Percentiles rank a stretch among this genome's conserved stretches.
Conservation (phyloP, 1,140 invertebrate genomes). For the Protaetia brevitarsis region DNA sequence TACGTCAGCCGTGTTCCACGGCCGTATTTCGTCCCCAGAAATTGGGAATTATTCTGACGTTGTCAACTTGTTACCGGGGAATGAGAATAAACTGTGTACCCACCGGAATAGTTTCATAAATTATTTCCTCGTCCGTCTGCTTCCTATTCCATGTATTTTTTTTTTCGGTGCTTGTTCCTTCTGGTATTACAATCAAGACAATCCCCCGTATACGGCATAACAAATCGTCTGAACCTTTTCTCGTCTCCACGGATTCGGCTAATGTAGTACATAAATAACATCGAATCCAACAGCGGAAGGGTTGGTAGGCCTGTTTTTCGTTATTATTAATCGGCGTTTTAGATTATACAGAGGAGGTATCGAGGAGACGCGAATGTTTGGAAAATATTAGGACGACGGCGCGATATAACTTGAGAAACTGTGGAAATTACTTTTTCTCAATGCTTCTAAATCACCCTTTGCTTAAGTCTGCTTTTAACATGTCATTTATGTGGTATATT, state of each 20-base stretch:
- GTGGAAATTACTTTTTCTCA: too few species aligned
- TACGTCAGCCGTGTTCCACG: neutral
- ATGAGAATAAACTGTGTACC: neutral
- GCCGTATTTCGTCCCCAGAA: neutral
- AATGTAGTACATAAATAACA: neutral
- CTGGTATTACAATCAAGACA: neutral
- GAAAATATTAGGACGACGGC: too few species aligned
- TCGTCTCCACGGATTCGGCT: neutral
- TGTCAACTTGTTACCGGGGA: slow-evolving; percentile 2
- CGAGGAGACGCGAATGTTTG: too few species aligned
- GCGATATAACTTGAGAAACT: too few species aligned
- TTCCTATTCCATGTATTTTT: too few species aligned
- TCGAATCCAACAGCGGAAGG: neutral
- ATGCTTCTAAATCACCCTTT: too few species aligned
- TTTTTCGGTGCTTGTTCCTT: neutral
- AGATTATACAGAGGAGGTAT: too few species aligned
- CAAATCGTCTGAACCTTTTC: neutral
- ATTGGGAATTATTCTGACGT: slow-evolving; percentile 1
- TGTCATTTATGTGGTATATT: too few species aligned
- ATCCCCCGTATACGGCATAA: neutral
- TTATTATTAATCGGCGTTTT: too few species aligned
- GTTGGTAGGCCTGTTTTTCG: too few species aligned
- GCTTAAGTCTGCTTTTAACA: too few species aligned
- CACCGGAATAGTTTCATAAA: neutral
- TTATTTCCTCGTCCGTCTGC: neutral